phyloP scores from a whole-genome alignment of 2,113 vertebrate species.

The Carlito syrichta region DNA sequence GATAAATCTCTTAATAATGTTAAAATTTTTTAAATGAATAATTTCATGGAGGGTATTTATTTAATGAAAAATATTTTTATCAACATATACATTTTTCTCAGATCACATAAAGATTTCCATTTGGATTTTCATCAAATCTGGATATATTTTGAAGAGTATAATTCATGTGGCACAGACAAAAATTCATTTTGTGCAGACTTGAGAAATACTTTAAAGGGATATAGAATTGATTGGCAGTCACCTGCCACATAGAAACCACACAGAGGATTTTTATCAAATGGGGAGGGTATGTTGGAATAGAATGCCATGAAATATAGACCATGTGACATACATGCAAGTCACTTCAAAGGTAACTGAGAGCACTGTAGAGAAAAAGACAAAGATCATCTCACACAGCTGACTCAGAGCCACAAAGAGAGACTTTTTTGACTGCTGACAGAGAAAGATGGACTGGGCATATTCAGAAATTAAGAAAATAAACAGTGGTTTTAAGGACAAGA shows the following conservation, averaged over 20 bases:
- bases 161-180: neutral
- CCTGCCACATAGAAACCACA: neutral
- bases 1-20: neutral
- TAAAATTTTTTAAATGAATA: neutral
- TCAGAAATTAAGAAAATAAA: neutral
- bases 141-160: neutral
- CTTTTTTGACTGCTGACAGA: neutral
- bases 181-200: neutral
- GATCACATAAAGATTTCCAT: neutral
- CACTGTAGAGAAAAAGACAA: neutral
- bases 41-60: neutral
- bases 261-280: neutral
- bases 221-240: neutral
- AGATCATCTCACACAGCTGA: neutral
- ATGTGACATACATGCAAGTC: neutral
- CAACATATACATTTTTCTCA: neutral
- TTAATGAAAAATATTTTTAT: neutral
- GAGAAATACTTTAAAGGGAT: neutral
- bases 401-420: neutral
- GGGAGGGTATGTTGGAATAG: neutral
- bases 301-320: neutral
- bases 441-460: neutral
- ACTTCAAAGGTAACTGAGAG: too few species aligned
- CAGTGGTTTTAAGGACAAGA: neutral
- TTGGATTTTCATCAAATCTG: neutral